Evolutionary conservation across 2,113 vertebrate genomes (phyloP), one percentile per base, ranked within the genome.

Genomic region (Nothocercus julius): DNA sequence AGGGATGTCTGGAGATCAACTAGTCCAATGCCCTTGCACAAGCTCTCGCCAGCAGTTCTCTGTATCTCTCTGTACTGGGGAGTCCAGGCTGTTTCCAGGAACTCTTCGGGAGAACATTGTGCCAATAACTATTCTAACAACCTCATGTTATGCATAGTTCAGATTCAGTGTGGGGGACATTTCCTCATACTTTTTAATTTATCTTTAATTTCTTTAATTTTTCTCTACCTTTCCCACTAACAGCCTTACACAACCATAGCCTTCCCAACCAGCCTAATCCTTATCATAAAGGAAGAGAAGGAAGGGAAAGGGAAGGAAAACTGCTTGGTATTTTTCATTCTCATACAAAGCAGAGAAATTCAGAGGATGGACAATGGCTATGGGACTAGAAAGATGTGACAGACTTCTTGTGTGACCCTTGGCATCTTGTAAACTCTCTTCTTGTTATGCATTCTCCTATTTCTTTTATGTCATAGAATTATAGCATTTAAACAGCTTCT

Each of bases 401-500:
- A 93, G 95, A 93, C 74, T 76, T 27, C 69, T 34, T 4, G 5
- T 44, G 28, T 72, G 83, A 89, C 81, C 68, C 28, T 58, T 84
- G 91, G 38, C 69, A 94, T 51, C 61, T 75, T 44, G 86, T 63
- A 72, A 82, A 45, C 54, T 53, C n/a, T 36, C 59, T 62, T 24
- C 59, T 28, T 22, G n/a, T 36, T 62, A 24, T 54, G 11, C n/a
- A 64, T 79, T 90, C 58, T 82, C 36, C 58, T 82, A 87, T 84
- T 92, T 92, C 85, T 84, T 76, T 86, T 76, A 75, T 92, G 89
- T 94, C 84, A 73, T 45, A 34, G 95, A 91, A 89, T 89, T 87
- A 44, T n/a, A 89, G 64, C 27, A 30, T 79, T 66, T n/a, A 51
- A 93, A 86, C 84, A 87, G 73, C 73, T 94, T 58, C 53, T 91